Percentiles rank a stretch among this genome's conserved stretches.
These are phyloP conservation scores for Telenomus remus DNA, from an alignment of 1,140 invertebrate genomes.

Conservation along the genomic window DNA sequence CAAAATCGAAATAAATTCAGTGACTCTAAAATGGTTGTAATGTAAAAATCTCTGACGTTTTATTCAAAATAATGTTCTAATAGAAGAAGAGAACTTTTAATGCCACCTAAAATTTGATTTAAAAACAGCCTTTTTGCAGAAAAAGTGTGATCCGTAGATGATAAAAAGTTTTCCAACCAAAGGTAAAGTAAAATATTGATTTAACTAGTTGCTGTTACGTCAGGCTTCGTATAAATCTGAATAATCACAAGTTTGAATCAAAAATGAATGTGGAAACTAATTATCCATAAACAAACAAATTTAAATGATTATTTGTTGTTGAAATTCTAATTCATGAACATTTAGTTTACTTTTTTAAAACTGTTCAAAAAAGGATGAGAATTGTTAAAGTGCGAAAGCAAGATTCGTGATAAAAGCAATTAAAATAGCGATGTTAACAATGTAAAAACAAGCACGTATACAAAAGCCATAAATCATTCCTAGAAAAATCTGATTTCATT, in stretches of 20 bases:
- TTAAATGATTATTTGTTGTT: too few relatives aligned
- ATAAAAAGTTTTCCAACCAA: too few relatives aligned
- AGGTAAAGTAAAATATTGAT: slow-evolving; percentile 34
- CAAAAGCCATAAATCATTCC: slow-evolving; percentile 42
- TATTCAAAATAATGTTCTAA: too few relatives aligned
- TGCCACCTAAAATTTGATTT: slow-evolving; percentile 1
- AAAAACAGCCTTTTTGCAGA: too few relatives aligned
- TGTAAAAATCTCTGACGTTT: too few relatives aligned
- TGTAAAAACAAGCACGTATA: not conserved
- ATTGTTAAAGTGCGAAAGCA: not conserved
- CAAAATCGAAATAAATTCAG: slow-evolving; percentile 47
- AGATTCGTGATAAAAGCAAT: slow-evolving; percentile 38
- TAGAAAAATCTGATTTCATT: slow-evolving; percentile 37
- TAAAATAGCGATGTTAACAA: slow-evolving; percentile 20
- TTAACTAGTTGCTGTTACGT: slow-evolving; percentile 28
- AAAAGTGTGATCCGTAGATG: too few relatives aligned
- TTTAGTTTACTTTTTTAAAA: too few relatives aligned
- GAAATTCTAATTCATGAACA: too few relatives aligned
- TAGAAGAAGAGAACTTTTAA: not conserved
- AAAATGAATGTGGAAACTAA: not conserved
- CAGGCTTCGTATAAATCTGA: slow-evolving; percentile 8
- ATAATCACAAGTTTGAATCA: not conserved
- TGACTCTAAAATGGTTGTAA: slow-evolving; percentile 19
- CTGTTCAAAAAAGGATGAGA: not conserved
- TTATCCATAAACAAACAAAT: too few relatives aligned